Conservation (phyloP, 2,888 invertebrate species). For the Taphrorychus bicolor region DNA sequence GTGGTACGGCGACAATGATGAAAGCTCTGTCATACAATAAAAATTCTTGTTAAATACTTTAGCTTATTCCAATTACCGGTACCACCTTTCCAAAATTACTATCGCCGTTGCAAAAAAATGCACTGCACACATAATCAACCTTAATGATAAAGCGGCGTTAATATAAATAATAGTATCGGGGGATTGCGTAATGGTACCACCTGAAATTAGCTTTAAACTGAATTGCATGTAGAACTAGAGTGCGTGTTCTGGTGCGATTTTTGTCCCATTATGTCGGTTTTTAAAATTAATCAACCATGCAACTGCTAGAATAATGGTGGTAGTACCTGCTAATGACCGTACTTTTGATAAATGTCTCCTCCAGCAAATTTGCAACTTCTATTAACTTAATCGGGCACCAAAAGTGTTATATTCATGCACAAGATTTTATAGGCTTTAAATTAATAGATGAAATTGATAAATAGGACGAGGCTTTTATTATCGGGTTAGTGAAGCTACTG, state of each 20-base stretch:
- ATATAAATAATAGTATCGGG: conserved; percentile 24
- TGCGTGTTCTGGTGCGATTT: conserved; percentile 6
- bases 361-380: not conserved
- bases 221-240: conserved; percentile 8
- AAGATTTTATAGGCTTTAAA: no score
- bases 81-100: conserved; percentile 18
- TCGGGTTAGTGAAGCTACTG: not conserved
- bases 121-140: conserved; percentile 20
- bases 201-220: conserved; percentile 11
- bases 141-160: conserved; percentile 34
- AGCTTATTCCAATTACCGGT: conserved; percentile 10
- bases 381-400: not conserved
- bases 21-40: not conserved
- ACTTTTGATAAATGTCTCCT: not conserved
- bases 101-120: not conserved
- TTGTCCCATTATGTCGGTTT: not conserved
- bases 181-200: conserved; percentile 24
- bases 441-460: not conserved
- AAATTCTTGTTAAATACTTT: conserved; percentile 6
- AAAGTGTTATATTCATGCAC: no score
- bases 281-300: not conserved
- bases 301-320: not conserved
- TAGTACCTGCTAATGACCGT: not conserved
- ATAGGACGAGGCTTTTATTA: not conserved
- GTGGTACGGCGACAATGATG: not conserved